Conservation (phyloP, 92 coral and sea anemone species). For the Phenganax subtilis region DNA sequence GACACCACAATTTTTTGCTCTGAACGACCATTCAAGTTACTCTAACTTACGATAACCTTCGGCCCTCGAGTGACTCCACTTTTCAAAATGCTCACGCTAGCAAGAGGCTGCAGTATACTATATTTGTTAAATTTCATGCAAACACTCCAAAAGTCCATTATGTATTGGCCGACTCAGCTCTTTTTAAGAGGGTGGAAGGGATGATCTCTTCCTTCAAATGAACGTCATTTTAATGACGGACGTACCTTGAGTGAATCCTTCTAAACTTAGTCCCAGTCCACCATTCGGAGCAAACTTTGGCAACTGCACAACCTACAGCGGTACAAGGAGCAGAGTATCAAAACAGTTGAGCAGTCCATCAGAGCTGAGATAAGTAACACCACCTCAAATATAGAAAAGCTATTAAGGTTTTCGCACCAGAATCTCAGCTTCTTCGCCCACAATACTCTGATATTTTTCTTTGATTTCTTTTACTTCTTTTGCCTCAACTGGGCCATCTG, state of each 20-base stretch:
- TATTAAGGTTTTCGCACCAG: constrained; percentile 44
- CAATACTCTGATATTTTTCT: constrained; percentile 62
- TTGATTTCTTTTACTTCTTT: constrained; percentile 60
- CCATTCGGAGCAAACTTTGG: constrained; percentile 74
- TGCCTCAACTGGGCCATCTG: constrained; percentile 35
- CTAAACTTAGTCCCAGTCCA: constrained; percentile 94
- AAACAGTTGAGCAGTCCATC: not conserved
- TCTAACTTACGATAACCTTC: no score
- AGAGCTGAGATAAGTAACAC: not conserved
- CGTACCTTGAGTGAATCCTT: constrained; percentile 70
- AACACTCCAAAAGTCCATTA: no score
- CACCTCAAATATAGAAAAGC: no score
- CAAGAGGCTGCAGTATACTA: no score
- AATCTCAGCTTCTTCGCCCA: constrained; percentile 79
- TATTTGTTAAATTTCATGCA: no score
- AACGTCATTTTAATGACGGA: no score
- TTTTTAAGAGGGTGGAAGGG: no score
- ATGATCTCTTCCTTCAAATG: no score
- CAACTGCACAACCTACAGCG: constrained; percentile 76
- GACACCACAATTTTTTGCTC: not conserved
- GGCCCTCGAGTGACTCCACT: no score
- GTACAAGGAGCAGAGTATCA: no score
- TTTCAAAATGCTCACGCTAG: no score
- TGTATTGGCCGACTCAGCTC: no score
- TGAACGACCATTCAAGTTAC: not conserved